Percentiles rank a stretch among this genome's conserved stretches.
Conservation (phyloP, 2,797 vertebrate genomes). For the Okamejei kenojei region DNA sequence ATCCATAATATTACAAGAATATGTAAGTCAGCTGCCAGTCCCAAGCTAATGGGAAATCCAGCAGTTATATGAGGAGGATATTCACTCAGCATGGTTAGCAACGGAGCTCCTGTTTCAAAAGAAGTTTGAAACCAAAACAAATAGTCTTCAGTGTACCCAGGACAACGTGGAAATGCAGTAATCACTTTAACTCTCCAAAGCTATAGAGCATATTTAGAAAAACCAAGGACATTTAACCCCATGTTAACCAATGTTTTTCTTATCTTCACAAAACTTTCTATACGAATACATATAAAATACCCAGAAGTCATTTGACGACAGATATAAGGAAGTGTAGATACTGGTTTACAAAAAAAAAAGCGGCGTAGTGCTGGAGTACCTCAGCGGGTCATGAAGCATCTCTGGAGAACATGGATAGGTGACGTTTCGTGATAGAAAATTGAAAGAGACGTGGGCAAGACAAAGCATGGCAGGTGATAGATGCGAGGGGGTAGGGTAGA, state of each 20-base stretch:
- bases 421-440: no score
- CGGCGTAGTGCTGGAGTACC: no score
- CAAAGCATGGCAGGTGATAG: no score
- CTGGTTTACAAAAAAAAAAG: no score
- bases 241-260: neutral
- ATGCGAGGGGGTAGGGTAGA: no score
- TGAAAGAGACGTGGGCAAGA: no score
- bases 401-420: no score
- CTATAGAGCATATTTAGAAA: neutral
- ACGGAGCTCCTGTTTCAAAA: neutral
- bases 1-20: neutral
- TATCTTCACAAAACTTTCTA: neutral
- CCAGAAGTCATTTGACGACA: no score
- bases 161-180: neutral
- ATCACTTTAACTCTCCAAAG: neutral
- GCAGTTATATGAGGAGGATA: neutral
- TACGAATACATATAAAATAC: no score
- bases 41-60: neutral
- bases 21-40: neutral
- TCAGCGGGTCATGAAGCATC: no score
- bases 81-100: neutral
- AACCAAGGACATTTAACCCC: neutral
- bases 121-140: neutral
- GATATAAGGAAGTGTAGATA: no score
- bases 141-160: neutral